Evolutionary conservation across 1,140 invertebrate genomes (phyloP).

Genomic region (Coenobita brevimanus): DNA sequence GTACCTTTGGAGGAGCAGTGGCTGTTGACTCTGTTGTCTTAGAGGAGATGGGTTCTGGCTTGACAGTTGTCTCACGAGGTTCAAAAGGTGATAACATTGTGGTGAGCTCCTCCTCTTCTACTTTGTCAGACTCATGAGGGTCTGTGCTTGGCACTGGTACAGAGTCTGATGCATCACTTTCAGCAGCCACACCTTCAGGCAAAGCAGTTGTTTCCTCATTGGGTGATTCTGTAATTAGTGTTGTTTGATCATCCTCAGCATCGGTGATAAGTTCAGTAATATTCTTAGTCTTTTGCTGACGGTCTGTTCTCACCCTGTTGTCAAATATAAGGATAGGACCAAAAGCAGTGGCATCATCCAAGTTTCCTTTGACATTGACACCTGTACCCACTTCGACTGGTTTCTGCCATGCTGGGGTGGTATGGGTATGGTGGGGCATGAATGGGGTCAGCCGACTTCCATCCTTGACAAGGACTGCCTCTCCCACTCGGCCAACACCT

Average conservation of each 20-base stretch:
- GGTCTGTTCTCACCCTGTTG: constrained; percentile 44
- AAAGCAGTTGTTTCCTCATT: constrained; percentile 38
- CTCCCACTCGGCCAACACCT: constrained; percentile 8
- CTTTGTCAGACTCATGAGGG: constrained; percentile 6
- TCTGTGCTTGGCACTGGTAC: constrained; percentile 10
- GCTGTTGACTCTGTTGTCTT: background rate
- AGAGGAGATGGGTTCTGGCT: background rate
- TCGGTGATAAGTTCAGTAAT: background rate
- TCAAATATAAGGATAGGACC: constrained; percentile 28
- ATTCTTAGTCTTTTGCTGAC: constrained; percentile 28
- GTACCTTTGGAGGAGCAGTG: background rate
- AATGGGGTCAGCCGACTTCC: background rate
- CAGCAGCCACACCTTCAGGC: background rate
- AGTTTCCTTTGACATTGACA: constrained; percentile 31
- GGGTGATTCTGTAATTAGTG: constrained; percentile 20
- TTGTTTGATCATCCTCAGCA: background rate
- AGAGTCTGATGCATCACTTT: background rate
- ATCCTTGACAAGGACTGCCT: constrained; percentile 1
- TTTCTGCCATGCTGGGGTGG: background rate
- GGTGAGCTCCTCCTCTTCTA: constrained; percentile 3
- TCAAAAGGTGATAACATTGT: background rate
- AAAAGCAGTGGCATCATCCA: constrained; percentile 1
- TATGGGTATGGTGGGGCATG: background rate
- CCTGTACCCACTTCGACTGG: constrained; percentile 23
- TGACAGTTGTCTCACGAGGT: constrained; percentile 11